These are phyloP conservation scores for Tipula confusa DNA, from an alignment of 2,888 invertebrate species.

Conservation along the genomic window DNA sequence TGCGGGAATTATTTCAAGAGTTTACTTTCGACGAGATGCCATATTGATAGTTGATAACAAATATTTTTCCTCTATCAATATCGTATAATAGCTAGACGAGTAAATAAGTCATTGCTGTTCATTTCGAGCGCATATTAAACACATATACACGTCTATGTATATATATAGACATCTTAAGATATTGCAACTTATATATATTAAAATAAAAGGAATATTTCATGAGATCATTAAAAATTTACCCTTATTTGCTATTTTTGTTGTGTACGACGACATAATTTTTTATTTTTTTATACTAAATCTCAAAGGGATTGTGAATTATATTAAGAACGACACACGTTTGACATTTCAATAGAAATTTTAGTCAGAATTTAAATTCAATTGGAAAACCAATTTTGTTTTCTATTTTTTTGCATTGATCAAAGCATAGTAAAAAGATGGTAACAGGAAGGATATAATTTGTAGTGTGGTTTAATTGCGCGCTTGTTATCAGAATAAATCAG, in stretches of 20 bases:
- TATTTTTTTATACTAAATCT: neutral
- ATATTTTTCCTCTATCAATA: neutral
- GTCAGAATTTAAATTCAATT: too few relatives aligned
- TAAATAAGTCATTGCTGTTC: neutral
- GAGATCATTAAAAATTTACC: neutral
- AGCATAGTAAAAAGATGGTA: neutral
- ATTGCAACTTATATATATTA: neutral
- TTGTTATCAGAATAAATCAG: too few relatives aligned
- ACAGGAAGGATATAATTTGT: neutral
- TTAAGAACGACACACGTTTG: neutral
- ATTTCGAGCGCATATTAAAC: neutral
- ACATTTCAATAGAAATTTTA: neutral
- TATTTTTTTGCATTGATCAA: neutral
- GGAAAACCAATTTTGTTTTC: neutral
- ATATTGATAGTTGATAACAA: neutral
- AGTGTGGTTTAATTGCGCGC: neutral
- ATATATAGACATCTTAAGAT: neutral
- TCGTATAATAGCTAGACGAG: neutral
- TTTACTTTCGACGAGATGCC: neutral
- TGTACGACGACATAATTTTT: neutral
- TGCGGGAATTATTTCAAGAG: slow-evolving; percentile 20
- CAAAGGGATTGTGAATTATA: neutral
- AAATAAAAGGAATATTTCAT: neutral
- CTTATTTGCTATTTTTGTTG: neutral
- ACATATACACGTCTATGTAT: too few relatives aligned